Base-by-base conservation (phyloP, 2,797 vertebrate species). In the Gymnoscopelus braueri region DNA sequence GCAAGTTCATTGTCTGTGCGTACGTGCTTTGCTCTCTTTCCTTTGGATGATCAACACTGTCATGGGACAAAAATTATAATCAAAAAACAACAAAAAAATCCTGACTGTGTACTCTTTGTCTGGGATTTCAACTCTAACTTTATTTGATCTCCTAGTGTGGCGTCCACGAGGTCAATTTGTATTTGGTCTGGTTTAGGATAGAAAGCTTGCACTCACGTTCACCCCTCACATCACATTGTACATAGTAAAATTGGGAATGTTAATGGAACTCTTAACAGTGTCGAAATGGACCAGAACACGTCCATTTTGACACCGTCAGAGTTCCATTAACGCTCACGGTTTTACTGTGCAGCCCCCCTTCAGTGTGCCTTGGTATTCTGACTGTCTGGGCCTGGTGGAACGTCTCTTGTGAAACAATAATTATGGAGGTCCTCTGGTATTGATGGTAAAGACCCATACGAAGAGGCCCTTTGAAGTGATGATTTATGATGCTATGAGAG, bases 401-500 rank as follows among this genome's bases (percentile, higher is more conserved):
- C 63, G 65, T 55, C 61, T 53, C 58, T 82, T 82, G 69, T n/a
- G 72, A 61, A 70, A 69, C 71, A 78, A 69, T 65, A 63, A 81
- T 79, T 49, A 67, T 61, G 48, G 66, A 70, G 72, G 64, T 77
- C 69, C 74, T 58, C 71, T 75, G 71, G 65, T 72, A 74, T 39
- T 6, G 72, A 84, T 65, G 61, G 63, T 72, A 74, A 69, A 63
- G 69, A 56, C 68, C 69, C 12, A 3, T 56, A 52, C 26, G 63
- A 14, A 49, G 62, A 67, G 63, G 24, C 32, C 53, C 75, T 91
- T 86, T 89, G 87, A 90, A 84, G 74, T 52, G 47, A 60, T 73
- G 79, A 88, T 90, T 89, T 76, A 83, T 83, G 83, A 68, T 63
- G 69, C 60, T 79, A 81, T 80, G 72, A 72, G 81, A 65, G 4